These are phyloP conservation scores for Parasteatoda tepidariorum DNA, from an alignment of 1,140 invertebrate genomes.

Conservation along the genomic window DNA sequence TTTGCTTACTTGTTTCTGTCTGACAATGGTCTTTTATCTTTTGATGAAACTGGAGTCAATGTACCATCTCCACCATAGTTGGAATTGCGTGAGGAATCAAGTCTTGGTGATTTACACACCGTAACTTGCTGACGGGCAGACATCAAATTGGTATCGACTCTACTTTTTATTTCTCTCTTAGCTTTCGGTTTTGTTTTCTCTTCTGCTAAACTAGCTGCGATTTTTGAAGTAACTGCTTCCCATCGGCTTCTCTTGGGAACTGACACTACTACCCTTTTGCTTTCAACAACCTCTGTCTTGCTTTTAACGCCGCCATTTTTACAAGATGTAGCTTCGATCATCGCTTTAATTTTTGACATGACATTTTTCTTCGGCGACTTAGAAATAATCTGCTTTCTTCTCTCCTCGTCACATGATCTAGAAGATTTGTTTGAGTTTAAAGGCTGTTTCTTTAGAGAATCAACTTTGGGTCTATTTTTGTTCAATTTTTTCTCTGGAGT, in stretches of 20 bases:
- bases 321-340: slow-evolving; percentile 61
- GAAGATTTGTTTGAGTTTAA: not conserved
- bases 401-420: not conserved
- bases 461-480: not conserved
- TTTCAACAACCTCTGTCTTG: not conserved
- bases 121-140: slow-evolving; percentile 44
- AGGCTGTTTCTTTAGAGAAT: not conserved
- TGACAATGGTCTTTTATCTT: slow-evolving; percentile 15
- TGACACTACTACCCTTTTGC: not conserved
- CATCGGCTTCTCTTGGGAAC: slow-evolving; percentile 68
- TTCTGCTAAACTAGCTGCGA: slow-evolving; percentile 64
- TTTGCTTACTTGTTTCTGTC: slow-evolving; percentile 31
- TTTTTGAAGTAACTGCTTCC: slow-evolving; percentile 69
- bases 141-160: slow-evolving; percentile 65
- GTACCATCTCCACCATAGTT: slow-evolving; percentile 23
- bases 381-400: not conserved
- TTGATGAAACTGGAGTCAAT: slow-evolving; percentile 47
- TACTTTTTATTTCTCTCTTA: slow-evolving; percentile 68
- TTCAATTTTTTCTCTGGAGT: slow-evolving; percentile 8
- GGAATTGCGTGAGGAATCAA: slow-evolving; percentile 6
- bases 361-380: slow-evolving; percentile 61
- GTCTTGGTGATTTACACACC: slow-evolving; percentile 22
- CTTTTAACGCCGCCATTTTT: not conserved
- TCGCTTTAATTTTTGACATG: slow-evolving; percentile 64
- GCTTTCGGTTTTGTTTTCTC: slow-evolving; percentile 66